Evolutionary conservation across 2,113 vertebrate species (phyloP).

Genomic region (Merops nubicus): DNA sequence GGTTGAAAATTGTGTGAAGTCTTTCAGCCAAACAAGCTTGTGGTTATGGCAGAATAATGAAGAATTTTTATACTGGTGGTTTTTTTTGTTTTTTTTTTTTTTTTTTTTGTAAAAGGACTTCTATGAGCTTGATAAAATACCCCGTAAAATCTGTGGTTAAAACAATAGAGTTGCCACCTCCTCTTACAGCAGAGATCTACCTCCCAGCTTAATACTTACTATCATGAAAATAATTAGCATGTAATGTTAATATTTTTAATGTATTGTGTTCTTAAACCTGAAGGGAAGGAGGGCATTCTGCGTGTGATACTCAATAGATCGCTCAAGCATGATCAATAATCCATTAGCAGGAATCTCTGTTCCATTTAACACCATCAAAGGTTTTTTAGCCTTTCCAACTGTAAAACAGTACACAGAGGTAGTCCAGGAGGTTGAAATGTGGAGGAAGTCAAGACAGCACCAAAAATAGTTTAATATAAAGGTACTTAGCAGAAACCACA

Average conservation of each 20-base stretch:
- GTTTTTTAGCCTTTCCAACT: neutral
- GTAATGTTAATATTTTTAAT: neutral
- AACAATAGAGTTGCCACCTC: neutral
- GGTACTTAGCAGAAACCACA: neutral
- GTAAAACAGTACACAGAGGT: neutral
- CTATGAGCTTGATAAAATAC: neutral
- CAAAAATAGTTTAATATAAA: neutral
- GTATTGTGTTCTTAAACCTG: neutral
- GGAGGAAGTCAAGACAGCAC: neutral
- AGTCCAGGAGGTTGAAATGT: neutral
- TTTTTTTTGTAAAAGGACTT: accelerated
- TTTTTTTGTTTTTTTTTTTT: neutral
- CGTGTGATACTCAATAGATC: neutral
- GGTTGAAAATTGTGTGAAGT: neutral
- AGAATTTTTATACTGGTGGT: neutral
- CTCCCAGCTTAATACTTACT: neutral
- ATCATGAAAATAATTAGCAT: neutral
- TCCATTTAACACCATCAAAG: slow-evolving; percentile 2
- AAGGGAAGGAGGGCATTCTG: neutral
- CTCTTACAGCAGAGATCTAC: neutral
- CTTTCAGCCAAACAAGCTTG: neutral
- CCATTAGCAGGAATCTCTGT: slow-evolving; percentile 11
- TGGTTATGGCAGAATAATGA: neutral
- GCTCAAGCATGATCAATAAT: slow-evolving; percentile 30
- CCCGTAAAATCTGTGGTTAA: neutral